A percentile compares a stretch with the other conserved stretches of the same genome.
Conservation (phyloP, 2,113 vertebrate species). For the Takifugu bimaculatus region DNA sequence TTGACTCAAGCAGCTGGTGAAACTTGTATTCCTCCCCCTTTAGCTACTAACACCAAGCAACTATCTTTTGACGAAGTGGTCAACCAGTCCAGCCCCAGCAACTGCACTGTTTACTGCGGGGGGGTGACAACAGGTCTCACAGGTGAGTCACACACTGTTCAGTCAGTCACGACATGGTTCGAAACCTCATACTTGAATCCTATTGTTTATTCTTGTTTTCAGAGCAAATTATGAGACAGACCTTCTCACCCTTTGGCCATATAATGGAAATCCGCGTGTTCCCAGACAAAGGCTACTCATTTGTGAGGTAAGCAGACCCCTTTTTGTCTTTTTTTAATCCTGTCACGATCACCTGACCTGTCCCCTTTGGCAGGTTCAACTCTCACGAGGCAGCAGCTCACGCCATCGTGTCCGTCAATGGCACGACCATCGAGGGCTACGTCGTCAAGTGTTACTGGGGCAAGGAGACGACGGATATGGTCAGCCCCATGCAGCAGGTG, state of each 20-base stretch:
- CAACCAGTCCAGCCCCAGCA: conserved; percentile 94
- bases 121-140: conserved; percentile 90
- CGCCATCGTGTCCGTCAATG: conserved; percentile 95
- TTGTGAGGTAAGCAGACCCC: conserved; percentile 80
- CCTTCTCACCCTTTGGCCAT: conserved; percentile 95
- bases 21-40: neutral
- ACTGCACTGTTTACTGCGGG: conserved; percentile 93
- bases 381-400: conserved; percentile 95
- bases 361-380: conserved; percentile 71
- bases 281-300: conserved; percentile 98
- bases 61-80: conserved; percentile 95
- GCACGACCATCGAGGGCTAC: conserved; percentile 90
- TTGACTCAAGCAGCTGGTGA: neutral
- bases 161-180: no score
- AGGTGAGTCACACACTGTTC: conserved; percentile 69
- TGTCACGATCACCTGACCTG: rapidly evolving
- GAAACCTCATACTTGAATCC: neutral
- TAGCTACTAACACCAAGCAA: conserved; percentile 82
- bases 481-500: conserved; percentile 86
- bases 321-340: neutral
- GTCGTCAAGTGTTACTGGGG: conserved; percentile 98
- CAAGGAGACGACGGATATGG: conserved; percentile 86
- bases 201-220: conserved; percentile 3
- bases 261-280: conserved; percentile 98
- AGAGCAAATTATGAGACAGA: conserved; percentile 99